These are phyloP conservation scores for Picathartes gymnocephalus DNA, from an alignment of 2,113 vertebrate genomes.

Conservation along the genomic window DNA sequence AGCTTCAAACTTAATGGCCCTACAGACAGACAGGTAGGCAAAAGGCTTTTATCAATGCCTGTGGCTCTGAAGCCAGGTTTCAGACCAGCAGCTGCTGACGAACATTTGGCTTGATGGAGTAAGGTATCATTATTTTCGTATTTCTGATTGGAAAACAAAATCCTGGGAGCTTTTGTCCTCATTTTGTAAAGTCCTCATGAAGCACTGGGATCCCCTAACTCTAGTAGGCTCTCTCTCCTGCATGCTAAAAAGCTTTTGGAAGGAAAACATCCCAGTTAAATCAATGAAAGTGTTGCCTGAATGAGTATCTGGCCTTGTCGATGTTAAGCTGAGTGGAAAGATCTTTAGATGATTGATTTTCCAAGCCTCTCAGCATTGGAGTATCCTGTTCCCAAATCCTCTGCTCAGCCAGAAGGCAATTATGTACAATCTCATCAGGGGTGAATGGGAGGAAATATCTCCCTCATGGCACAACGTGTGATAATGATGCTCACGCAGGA, in stretches of 20 bases:
- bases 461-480: background rate
- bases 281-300: background rate
- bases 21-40: background rate
- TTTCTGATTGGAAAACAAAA: background rate
- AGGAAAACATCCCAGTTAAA: background rate
- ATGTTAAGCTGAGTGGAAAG: slow-evolving; percentile 4
- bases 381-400: slow-evolving; percentile 21
- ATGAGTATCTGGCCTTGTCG: background rate
- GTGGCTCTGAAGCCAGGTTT: background rate
- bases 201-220: background rate
- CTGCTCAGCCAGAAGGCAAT: slow-evolving; percentile 24
- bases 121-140: background rate
- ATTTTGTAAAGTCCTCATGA: background rate
- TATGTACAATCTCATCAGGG: slow-evolving; percentile 30
- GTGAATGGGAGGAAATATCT: slow-evolving; percentile 8
- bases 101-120: background rate
- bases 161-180: background rate
- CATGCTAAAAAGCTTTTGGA: background rate
- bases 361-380: background rate
- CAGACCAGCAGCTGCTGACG: background rate
- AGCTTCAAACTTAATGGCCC: background rate
- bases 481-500: background rate
- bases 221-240: background rate
- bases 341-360: slow-evolving; percentile 15
- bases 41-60: background rate